Conservation (phyloP, 2,797 vertebrate genomes). For the Chrysocyon brachyurus region DNA sequence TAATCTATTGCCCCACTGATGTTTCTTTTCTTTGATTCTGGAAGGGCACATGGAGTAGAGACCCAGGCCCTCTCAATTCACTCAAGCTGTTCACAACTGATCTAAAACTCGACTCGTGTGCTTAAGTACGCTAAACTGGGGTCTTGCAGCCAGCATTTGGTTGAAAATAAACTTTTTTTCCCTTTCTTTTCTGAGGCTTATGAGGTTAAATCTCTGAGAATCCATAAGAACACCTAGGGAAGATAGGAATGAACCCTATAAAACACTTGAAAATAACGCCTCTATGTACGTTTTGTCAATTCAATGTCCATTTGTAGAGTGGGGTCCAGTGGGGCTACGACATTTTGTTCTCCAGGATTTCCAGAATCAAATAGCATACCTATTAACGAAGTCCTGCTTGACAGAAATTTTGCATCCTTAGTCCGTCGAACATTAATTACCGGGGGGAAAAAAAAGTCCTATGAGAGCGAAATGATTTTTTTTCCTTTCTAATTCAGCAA, state of each 20-base stretch:
- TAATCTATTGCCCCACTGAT: not conserved
- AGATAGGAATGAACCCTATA: not conserved
- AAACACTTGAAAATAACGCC: conserved; percentile 3
- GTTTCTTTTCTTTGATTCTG: not conserved
- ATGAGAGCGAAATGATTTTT: not conserved
- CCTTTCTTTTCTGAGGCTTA: not conserved
- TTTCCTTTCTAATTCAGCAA: conserved; percentile 13
- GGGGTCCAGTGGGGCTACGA: not conserved
- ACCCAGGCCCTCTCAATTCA: not conserved
- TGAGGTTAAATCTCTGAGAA: not conserved
- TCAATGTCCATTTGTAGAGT: not conserved
- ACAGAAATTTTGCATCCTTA: not conserved
- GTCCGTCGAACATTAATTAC: not conserved
- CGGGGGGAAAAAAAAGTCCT: not conserved
- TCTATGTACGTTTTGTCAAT: not conserved
- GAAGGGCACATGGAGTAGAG: not conserved
- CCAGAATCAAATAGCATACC: not conserved
- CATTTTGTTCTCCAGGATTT: not conserved
- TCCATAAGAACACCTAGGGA: not conserved
- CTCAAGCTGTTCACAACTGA: not conserved
- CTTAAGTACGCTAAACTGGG: not conserved
- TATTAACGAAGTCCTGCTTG: not conserved
- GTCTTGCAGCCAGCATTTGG: not conserved
- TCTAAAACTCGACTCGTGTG: not conserved
- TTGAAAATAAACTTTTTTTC: not conserved